phyloP scores from a whole-genome alignment of 2,797 vertebrate species.

The Muscicapa striata region DNA sequence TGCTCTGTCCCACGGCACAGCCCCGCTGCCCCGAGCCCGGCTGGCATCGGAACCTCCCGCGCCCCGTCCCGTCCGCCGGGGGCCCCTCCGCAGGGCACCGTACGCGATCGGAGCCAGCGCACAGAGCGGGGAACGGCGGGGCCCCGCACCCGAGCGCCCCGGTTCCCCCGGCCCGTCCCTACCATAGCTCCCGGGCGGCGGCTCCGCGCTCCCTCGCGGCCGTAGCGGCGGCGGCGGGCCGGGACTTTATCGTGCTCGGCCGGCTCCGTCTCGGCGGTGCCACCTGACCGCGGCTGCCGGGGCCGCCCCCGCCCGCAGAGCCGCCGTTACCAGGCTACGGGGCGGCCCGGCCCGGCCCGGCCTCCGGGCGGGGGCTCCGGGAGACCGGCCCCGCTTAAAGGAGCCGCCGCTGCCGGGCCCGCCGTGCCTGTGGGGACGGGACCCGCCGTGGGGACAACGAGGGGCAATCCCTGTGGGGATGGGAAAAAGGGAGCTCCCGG shows the following conservation, averaged over 20 bases:
- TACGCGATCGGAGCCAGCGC: not conserved
- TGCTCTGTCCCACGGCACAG: not conserved
- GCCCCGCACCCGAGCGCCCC: not conserved
- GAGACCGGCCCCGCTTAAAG: not conserved
- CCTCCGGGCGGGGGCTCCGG: not conserved
- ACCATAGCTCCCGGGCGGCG: not conserved
- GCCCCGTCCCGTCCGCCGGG: not conserved
- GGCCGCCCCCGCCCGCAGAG: slow-evolving; percentile 3
- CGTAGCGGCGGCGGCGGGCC: not conserved
- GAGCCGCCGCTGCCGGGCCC: not conserved
- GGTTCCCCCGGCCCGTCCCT: not conserved
- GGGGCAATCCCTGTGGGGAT: not conserved
- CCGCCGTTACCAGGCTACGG: slow-evolving; percentile 7
- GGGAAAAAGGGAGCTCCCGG: too few relatives aligned
- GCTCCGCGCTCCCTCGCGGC: not conserved
- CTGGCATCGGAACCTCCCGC: not conserved
- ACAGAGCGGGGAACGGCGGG: not conserved
- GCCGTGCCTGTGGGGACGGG: not conserved
- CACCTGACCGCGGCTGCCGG: not conserved
- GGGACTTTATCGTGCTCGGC: not conserved
- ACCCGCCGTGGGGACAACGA: too few relatives aligned
- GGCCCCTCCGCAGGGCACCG: not conserved
- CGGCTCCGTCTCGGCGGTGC: not conserved
- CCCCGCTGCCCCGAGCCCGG: not conserved
- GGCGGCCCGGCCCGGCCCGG: not conserved